A percentile compares a stretch with the other conserved stretches of the same genome.
Conservation (phyloP, 1,140 invertebrate species). For the Drosophila willistoni region DNA sequence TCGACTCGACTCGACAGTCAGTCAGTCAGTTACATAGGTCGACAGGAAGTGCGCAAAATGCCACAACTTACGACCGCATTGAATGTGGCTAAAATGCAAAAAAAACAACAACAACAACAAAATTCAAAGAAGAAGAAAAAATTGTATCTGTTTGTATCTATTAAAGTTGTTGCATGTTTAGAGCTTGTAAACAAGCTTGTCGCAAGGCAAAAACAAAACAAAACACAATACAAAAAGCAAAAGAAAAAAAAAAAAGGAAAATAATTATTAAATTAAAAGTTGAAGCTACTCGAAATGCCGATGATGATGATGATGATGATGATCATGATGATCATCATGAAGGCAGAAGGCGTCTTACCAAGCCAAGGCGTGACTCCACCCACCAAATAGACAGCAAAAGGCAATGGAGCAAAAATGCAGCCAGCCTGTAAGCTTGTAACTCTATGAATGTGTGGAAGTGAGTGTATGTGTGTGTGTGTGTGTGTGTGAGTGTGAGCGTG, state of each 20-base stretch:
- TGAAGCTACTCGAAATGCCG: constrained; percentile 28
- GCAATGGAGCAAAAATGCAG: constrained; percentile 33
- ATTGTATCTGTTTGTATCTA: constrained; percentile 43
- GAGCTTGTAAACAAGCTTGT: constrained; percentile 79
- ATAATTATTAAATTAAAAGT: constrained; percentile 81
- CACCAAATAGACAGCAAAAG: constrained; percentile 30
- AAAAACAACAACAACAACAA: constrained; percentile 5
- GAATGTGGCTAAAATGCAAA: constrained; percentile 50
- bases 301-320: not conserved
- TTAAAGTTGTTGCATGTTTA: constrained; percentile 79
- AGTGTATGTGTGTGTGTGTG: not conserved
- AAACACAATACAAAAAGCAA: constrained; percentile 3
- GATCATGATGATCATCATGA: not conserved
- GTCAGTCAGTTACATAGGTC: constrained; percentile 50
- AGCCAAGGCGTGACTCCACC: constrained; percentile 56
- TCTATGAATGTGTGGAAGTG: not conserved
- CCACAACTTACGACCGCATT: constrained; percentile 69
- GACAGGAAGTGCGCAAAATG: constrained; percentile 81
- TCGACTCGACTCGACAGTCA: constrained; percentile 52
- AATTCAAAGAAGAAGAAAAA: not conserved
- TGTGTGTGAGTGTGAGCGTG: constrained; percentile 20
- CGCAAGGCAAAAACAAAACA: constrained; percentile 66
- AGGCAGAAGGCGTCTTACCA: constrained; percentile 18
- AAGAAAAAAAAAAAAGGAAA: constrained; percentile 41
- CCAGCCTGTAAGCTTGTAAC: constrained; percentile 7